Base-by-base conservation (phyloP, 2,113 vertebrate genomes). In the Ramphastos sulfuratus region DNA sequence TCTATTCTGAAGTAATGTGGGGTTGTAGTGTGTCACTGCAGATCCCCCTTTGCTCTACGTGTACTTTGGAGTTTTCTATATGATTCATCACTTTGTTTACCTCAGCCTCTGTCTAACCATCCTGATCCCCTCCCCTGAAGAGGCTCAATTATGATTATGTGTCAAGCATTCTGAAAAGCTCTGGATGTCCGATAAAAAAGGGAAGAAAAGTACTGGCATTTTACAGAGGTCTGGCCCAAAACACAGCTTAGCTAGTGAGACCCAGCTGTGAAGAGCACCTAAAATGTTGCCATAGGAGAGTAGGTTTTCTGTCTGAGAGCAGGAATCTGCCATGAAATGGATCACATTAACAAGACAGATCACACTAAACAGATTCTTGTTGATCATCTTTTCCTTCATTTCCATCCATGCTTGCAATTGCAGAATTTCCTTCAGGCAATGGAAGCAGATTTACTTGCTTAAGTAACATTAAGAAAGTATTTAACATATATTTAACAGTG, bases 401-500 rank as follows among this genome's bases (percentile, higher is more conserved):
- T 77, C 39, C 17, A 15, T 33, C 31, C 21, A 27, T 65, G 52
- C 66, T 72, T 75, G 46, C 75, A 84, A 82, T 76, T 82, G 69
- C 65, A 92, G 76, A 84, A 84, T 80, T 91, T 95, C 61, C 82
- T 93, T 93, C 80, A 88, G 93, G 95, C 93, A 37, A 66, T 92
- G 82, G 88, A 92, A 95, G 80, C 75, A 91, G 95, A 96, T 95
- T 96, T 94, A 39, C 84, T 94, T 94, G 90, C 93, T 94, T 93
- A 94, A 96, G 93, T 95, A 96, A 92, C 90, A 92, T 94, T 94
- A 96, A 73, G 70, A 79, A 95, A 69, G 82, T 94, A 93, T 96
- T 96, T 96, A 95, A 95, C 10, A 4, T 95, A 84, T 96, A 96
- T 95, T 95, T 95, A 95, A 86, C 94, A 94, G 87, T 94, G 95